A percentile compares a stretch with the other conserved stretches of the same genome.
Evolutionary conservation across 2,113 vertebrate species (phyloP).

Genomic region (Eidolon helvum): DNA sequence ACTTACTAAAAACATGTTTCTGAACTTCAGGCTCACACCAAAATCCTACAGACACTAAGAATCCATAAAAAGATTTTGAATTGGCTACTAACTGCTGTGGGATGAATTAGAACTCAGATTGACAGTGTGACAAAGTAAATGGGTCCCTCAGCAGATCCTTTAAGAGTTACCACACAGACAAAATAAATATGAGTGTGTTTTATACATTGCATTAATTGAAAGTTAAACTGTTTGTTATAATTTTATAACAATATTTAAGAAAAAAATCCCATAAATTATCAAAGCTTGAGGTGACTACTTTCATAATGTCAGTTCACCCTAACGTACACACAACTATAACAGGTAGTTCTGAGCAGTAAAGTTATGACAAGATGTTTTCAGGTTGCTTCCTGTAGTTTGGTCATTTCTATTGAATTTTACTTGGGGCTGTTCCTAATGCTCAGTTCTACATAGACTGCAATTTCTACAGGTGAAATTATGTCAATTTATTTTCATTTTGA

Average conservation of each 20-base stretch:
- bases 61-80: constrained; percentile 25
- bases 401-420: background rate
- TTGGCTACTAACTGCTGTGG: background rate
- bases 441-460: background rate
- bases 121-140: background rate
- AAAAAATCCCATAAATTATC: background rate
- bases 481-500: constrained; percentile 60
- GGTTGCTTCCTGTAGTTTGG: background rate
- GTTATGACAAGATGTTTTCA: background rate
- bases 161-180: background rate
- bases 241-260: background rate
- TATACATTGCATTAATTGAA: background rate
- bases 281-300: background rate
- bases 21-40: background rate
- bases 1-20: background rate
- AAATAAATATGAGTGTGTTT: background rate
- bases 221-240: background rate
- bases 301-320: background rate
- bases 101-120: background rate
- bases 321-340: background rate
- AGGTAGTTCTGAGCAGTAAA: background rate
- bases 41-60: constrained; percentile 14
- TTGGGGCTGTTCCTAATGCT: background rate
- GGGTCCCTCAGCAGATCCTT: background rate
- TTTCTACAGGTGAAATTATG: background rate